Evolutionary conservation across 1,140 invertebrate genomes (phyloP), one percentile per base, ranked within the genome.

Genomic region (Brachionus koreanus): DNA sequence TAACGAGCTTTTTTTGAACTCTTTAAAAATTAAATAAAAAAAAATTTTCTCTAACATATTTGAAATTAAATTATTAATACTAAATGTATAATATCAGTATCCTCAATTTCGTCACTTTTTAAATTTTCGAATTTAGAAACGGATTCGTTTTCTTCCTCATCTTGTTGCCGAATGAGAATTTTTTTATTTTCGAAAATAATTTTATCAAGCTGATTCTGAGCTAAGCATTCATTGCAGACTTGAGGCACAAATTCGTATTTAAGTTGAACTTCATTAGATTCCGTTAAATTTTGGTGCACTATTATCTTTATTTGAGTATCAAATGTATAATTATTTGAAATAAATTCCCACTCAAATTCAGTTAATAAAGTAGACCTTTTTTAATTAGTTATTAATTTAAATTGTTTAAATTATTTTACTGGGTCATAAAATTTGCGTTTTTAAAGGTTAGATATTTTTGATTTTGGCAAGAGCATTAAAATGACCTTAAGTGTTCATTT

Each of bases 141-240:
- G 2, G 6, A 46, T 13, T 3, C n/a, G 13, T 37, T 42, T 10
- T 74, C 69, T 46, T 74, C 69, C 3, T 74, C 69, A 46, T 46
- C 42, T 46, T 74, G 39, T 10, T 16, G n/a, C 19, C 69, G 37
- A 12, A 74, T 74, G 9, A 74, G 37, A 12, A 74, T 74, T 74
- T 74, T 74, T 74, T 74, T 74, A 74, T 74, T 74, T 33, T 74
- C 69, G n/a, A 74, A 74, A 25, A 74, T n/a, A 6, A 46, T 46
- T 46, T 46, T 74, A n/a, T 74, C 69, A 12, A 74, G 12, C 25
- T 74, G 39, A 49, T 74, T 74, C 13, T 35, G 16, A 13, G 37
- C 33, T 42, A 74, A 23, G 43, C 69, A 74, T 42, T 74, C 69
- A 49, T 46, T 19, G 43, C 69, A 74, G 1, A 74, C 39, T 43